Evolutionary conservation across 2,797 vertebrate genomes (phyloP), one percentile per base, ranked within the genome.

Genomic region (Paratrypauchen microcephalus): DNA sequence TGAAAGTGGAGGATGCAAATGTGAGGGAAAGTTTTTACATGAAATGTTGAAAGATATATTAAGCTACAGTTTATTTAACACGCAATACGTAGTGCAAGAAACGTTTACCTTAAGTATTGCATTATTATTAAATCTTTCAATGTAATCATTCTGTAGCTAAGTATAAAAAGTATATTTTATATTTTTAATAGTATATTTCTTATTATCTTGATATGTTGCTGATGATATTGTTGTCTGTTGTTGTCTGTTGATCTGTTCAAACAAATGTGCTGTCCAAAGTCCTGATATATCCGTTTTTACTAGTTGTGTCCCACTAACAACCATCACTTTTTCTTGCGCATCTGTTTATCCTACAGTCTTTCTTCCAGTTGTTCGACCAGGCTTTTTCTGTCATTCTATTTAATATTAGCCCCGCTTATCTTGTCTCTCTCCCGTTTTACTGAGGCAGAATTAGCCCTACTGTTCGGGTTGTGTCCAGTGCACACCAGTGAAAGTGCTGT

Each of bases 401-500:
- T 32, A 18, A 32, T 60, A 36, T 60, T 7, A 60, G 16, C 39
- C 32, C 1, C 2, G 18, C 58, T 19, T 60, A 60, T 60, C 58
- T 60, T 60, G 58, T 60, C 30, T 60, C 9, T 32, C 19, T 59
- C 57, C 18, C 9, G 28, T 32, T 74, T 78, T 48, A 23, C 58
- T 66, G 74, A 69, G 76, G 78, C 65, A 68, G 26, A 87, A 80
- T 69, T 72, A 81, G 69, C 81, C 73, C 72, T 24, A 74, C 79
- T 75, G 65, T 69, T 57, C 26, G 7, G 75, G 81, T 91, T 86
- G 82, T 19, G 70, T 72, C 80, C 79, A 50, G 72, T 69, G 71
- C 77, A 79, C 68, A 73, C 69, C 75, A 73, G 82, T 75, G 79
- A 86, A 86, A 79, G 87, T 82, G 79, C 69, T 76, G 82, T 69